Evolutionary conservation across 2,113 vertebrate genomes (phyloP).

Genomic region (Megaceryle torquata): DNA sequence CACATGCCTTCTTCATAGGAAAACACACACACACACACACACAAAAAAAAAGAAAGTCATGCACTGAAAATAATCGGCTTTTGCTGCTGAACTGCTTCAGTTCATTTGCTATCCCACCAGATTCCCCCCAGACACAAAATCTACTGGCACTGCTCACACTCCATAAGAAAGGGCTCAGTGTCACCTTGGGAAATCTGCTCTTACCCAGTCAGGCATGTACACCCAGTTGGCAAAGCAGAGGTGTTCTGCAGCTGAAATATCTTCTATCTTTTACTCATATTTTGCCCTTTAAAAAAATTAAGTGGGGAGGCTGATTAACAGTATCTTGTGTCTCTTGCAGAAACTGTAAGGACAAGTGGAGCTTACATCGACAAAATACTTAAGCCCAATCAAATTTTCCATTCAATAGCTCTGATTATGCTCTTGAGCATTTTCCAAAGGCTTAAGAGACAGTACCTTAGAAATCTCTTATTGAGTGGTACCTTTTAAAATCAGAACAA

Average conservation of each 20-base stretch:
- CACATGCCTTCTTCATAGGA: constrained; percentile 80
- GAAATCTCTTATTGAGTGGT: background rate
- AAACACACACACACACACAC: background rate
- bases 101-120: background rate
- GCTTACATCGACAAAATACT: background rate
- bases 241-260: background rate
- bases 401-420: background rate
- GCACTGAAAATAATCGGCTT: background rate
- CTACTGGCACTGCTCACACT: background rate
- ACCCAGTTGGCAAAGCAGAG: background rate
- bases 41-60: background rate
- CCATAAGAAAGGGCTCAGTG: background rate
- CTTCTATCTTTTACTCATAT: background rate
- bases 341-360: background rate
- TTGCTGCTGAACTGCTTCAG: background rate
- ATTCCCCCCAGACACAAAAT: background rate
- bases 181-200: background rate
- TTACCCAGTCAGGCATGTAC: background rate
- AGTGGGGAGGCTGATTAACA: background rate
- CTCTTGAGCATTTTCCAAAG: background rate
- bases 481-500: background rate
- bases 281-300: background rate
- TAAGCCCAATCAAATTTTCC: background rate
- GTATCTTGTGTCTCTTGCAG: background rate
- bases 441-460: background rate